Evolutionary conservation across 2,888 invertebrate species (phyloP), one percentile per base, ranked within the genome.

Genomic region (Ectemnius lituratus): DNA sequence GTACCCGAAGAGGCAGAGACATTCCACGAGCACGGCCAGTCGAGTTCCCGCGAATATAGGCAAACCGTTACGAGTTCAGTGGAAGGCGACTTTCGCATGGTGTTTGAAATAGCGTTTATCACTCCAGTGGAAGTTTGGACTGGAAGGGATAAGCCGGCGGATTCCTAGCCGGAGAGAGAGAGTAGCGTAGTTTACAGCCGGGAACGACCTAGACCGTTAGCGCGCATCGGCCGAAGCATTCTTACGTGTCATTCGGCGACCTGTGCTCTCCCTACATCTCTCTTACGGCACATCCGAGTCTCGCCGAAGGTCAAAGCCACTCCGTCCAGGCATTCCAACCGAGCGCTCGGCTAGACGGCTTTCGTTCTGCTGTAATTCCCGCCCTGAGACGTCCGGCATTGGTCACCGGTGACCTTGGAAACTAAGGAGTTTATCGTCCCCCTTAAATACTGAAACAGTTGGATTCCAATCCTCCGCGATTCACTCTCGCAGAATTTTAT

Each of bases 181-280:
- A 56, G 45, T 72, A 67, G 59, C 72, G 66, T 60, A 56, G 47
- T 59, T 37, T 37, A 4, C 23, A 20, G 20, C 18, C 45, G 18
- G 70, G 16, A 14, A 52, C 52, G 52, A 52, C 52, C 23, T 56
- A 63, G 64, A 75, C 75, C 75, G 76, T 76, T 75, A 70, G 67
- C 66, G 62, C 62, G 62, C 62, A 56, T 47, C 28, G 62, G n/a
- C 13, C 28, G 8, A 4, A 8, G 65, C 58, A 59, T 65, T 70
- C 60, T 45, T 57, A 47, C 70, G 70, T 67, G 74, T 70, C 63
- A 18, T 70, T 66, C 46, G 47, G 14, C 56, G 20, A 60, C 23
- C 20, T 28, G 37, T 47, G 4, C 16, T 60, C 52, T 52, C 16
- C 52, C 52, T 52, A 52, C 52, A 14, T 52, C 52, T 52, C 37